Evolutionary conservation across 2,797 vertebrate species (phyloP), one percentile per base, ranked within the genome.

Genomic region (Scolopax rusticola): DNA sequence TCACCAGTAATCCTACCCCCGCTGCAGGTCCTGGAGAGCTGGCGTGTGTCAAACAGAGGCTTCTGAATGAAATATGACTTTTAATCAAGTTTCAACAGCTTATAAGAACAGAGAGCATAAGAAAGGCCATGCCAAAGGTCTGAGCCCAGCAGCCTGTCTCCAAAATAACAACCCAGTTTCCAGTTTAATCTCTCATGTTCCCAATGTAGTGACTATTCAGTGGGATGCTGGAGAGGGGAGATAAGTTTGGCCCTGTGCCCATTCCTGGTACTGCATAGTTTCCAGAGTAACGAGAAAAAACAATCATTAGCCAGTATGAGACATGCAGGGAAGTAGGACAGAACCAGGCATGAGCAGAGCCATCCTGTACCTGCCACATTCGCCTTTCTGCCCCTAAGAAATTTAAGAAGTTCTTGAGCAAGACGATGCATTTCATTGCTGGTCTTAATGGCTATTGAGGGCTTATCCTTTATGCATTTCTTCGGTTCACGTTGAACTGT

Each of bases 61-160:
- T 47, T 96, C 95, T 86, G 86, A 94, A 91, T 95, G 59, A 96
- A 97, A 96, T 85, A 88, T 18, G 61, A 90, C 86, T 68, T 82
- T 70, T 67, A 95, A 88, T 89, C 57, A 90, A 88, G 86, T 84
- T 91, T 79, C 91, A 95, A 78, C 53, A 91, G 69, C 86, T 95
- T 63, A 2, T 50, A 54, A 80, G 60, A 85, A 59, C 54, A 77
- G 15, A 75, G 60, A 74, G 48, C 11, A 28, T 13, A 63, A 41
- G 68, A 85, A 74, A 84, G 57, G n/a, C 40, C 53, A 38, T 15
- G 61, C 64, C 51, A 60, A 83, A 80, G 48, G 65, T 53, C 19
- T 33, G 50, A 48, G 18, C 27, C 51, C 74, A 64, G 48, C 12
- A 78, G 43, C 56, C 36, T 32, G 8, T 45, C 79, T 90, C 36